Base-by-base conservation (phyloP, 2,797 vertebrate genomes). In the Sebastes oblongus region DNA sequence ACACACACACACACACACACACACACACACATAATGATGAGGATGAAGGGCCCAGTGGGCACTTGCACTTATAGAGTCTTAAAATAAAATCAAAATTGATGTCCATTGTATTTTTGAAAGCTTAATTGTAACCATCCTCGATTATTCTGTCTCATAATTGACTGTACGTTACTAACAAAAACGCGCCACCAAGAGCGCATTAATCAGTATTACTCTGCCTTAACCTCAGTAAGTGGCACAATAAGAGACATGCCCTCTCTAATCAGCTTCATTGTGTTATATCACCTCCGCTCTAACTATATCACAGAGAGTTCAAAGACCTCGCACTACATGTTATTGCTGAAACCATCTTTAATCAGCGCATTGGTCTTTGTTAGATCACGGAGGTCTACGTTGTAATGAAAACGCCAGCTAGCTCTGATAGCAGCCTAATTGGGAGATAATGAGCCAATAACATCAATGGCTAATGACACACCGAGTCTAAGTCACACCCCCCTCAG, bases 361-460 rank as follows among this genome's bases (percentile, higher is more conserved):
- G 20, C 92, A 93, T 87, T 94, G 90, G 91, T 92, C 93, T 93
- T 92, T 91, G 92, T 94, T 91, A 93, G 88, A 94, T 94, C 91
- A 75, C 30, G 89, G 91, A 93, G 93, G 93, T 92, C 94, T 91
- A 87, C 32, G 85, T 81, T 58, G 86, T 93, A 92, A 93, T 94
- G 92, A 95, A 94, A 94, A 94, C 82, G 90, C 85, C 90, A 92
- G 90, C 94, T 90, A 93, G 79, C 92, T 92, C 91, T 92, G 93
- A 95, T 94, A 95, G 91, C 92, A 87, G 87, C 89, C 90, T 95
- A 95, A 95, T 94, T 94, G 91, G 91, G 90, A 93, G 93, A 94
- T 93, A 95, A 95, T 95, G 94, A 94, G 93, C 93, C 94, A 94
- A 94, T 95, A 94, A 94, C 93, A 94, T 94, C 94, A 93, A 94